phyloP scores from a whole-genome alignment of 1,140 invertebrate genomes.

The Pinna nobilis region DNA sequence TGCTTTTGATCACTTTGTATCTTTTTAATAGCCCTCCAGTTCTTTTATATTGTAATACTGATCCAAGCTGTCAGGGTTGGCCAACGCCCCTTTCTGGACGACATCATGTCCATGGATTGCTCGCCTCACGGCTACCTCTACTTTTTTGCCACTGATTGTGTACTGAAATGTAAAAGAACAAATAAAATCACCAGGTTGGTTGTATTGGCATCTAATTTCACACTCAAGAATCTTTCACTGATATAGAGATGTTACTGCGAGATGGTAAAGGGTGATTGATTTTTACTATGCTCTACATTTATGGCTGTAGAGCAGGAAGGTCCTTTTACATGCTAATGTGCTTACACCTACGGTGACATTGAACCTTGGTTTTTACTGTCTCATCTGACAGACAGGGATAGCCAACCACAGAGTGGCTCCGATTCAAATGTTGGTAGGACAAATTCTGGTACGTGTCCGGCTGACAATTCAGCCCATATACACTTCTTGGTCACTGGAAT shows the following conservation, averaged over 20 bases:
- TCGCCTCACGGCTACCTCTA: slow-evolving; percentile 79
- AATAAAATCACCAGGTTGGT: not conserved
- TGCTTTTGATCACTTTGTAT: too few relatives aligned
- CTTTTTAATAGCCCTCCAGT: slow-evolving; percentile 59
- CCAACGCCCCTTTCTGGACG: slow-evolving; percentile 69
- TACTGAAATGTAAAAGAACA: slow-evolving; percentile 72
- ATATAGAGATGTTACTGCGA: too few relatives aligned
- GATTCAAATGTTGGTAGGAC: slow-evolving; percentile 76
- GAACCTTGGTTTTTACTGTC: too few relatives aligned
- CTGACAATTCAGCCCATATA: slow-evolving; percentile 76
- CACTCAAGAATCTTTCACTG: too few relatives aligned
- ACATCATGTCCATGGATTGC: slow-evolving; percentile 75
- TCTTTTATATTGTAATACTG: slow-evolving; percentile 67
- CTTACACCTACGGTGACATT: too few relatives aligned
- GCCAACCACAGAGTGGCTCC: too few relatives aligned
- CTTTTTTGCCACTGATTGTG: slow-evolving; percentile 80
- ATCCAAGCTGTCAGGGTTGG: slow-evolving; percentile 69
- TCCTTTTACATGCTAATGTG: too few relatives aligned
- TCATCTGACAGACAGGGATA: too few relatives aligned
- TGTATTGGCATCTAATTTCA: too few relatives aligned
- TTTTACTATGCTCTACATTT: too few relatives aligned
- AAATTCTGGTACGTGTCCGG: slow-evolving; percentile 77
- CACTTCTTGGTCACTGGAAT: slow-evolving; percentile 77
- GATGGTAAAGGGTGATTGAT: too few relatives aligned
- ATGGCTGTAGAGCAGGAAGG: too few relatives aligned